Evolutionary conservation across 2,888 invertebrate species (phyloP), one percentile per base, ranked within the genome.

Genomic region (Drosophila subquinaria): DNA sequence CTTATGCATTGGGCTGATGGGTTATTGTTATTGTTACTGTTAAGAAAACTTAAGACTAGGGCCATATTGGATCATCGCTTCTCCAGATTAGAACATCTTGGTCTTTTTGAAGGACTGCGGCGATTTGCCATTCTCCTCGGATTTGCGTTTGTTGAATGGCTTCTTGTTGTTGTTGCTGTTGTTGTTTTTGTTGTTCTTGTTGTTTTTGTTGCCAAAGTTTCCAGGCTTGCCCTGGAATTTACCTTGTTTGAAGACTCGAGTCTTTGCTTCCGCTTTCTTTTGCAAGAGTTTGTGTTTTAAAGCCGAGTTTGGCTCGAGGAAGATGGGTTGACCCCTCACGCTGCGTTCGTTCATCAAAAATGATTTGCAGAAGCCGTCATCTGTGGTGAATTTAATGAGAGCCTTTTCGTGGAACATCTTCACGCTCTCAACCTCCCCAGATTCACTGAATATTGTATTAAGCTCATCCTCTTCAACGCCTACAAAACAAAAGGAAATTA

Each of bases 321-420:
- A 91, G 1, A 91, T 68, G 4, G 78, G 73, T 11, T 80, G 71
- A 11, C 81, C 82, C 1, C 69, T 53, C 0, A 91, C 0, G 0
- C 48, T 0, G 0, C 61, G 51, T 33, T 91, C 91, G 53, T 90
- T 90, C 0, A 69, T 9, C 20, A 91, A 55, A 45, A 91, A 91
- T 1, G 91, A 79, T 60, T 90, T 90, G 67, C 91, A 91, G 67
- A 81, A 91, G 1, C 53, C 90, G 4, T 92, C 91, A 0, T 75
- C 69, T 9, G 79, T 73, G 9, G 27, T 48, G 63, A 89, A 91
- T 20, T 80, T 79, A n/a, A 92, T 42, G 10, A 83, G 23, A 0
- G 91, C 91, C 56, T 4, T 0, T 0, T 2, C 3, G 78, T 11
- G 27, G 5, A 27, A 6, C 17, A 81, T 15, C 9, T 51, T 56